Conservation (phyloP, 2,888 invertebrate genomes). For the Spisula solida region DNA sequence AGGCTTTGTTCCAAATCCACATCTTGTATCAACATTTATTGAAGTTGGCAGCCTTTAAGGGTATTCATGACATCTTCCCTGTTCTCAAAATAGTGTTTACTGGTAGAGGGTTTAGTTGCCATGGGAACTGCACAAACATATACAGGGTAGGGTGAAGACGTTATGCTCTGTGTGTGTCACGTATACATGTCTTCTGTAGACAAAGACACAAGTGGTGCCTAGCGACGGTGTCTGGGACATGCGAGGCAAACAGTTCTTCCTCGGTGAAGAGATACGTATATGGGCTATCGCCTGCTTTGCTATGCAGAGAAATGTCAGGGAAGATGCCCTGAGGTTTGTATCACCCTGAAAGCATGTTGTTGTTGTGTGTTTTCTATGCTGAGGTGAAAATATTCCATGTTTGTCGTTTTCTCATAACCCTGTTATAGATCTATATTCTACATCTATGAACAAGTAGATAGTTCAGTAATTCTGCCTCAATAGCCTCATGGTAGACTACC, state of each 20-base stretch:
- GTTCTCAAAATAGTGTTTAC: not conserved
- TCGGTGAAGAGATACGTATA: constrained; percentile 99
- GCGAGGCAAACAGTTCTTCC: constrained; percentile 99
- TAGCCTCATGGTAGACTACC: too few relatives aligned
- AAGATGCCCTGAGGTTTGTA: constrained; percentile 94
- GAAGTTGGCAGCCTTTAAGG: too few relatives aligned
- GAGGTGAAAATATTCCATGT: not conserved
- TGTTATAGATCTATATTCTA: too few relatives aligned
- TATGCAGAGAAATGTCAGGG: constrained; percentile 98
- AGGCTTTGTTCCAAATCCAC: too few relatives aligned
- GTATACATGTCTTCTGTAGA: constrained; percentile 84
- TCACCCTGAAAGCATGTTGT: constrained; percentile 31
- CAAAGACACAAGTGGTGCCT: constrained; percentile 98
- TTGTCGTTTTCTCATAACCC: too few relatives aligned
- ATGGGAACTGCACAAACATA: constrained; percentile 14
- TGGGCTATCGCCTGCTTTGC: constrained; percentile 99
- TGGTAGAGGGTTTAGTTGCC: not conserved
- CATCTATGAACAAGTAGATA: too few relatives aligned
- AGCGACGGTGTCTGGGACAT: constrained; percentile 99
- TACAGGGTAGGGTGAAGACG: not conserved
- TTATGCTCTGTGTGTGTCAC: not conserved
- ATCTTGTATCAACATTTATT: too few relatives aligned
- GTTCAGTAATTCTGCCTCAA: too few relatives aligned
- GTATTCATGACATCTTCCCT: too few relatives aligned
- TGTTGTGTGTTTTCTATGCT: not conserved